Conservation (phyloP, 2,113 vertebrate species). For the Pelusios castaneus region DNA sequence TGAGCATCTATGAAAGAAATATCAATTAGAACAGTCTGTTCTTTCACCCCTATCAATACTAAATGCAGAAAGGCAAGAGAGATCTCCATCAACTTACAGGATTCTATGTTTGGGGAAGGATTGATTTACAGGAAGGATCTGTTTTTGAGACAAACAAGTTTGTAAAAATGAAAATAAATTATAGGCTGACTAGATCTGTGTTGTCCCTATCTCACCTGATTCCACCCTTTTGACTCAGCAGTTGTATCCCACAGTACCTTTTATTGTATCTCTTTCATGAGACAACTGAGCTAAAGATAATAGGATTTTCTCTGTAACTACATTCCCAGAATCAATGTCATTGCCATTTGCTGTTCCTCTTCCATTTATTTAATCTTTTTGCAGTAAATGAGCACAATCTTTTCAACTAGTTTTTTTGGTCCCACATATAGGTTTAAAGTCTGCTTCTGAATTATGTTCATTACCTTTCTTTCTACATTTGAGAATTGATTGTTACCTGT, state of each 20-base stretch:
- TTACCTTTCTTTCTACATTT: background rate
- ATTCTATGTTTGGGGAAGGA: background rate
- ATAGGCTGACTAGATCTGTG: background rate
- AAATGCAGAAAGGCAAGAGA: background rate
- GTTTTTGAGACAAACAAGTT: background rate
- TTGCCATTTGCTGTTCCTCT: constrained; percentile 15
- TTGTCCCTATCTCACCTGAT: background rate
- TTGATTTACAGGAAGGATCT: background rate
- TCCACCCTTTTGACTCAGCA: constrained; percentile 11
- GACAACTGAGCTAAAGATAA: constrained; percentile 36
- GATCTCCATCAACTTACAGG: background rate
- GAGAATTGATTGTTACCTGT: background rate
- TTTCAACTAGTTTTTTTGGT: background rate
- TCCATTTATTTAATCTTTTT: background rate
- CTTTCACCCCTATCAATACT: background rate
- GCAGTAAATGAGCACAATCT: constrained; percentile 7
- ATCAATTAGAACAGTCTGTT: background rate
- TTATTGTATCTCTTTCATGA: constrained; percentile 50
- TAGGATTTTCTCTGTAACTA: constrained; percentile 10
- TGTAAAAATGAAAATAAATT: background rate
- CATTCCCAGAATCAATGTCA: constrained; percentile 40
- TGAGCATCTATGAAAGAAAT: constrained; percentile 4
- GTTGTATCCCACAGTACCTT: constrained; percentile 25
- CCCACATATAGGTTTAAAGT: background rate
- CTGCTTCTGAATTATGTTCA: constrained; percentile 50